Evolutionary conservation across 2,113 vertebrate genomes (phyloP), one percentile per base, ranked within the genome.

Genomic region (Archocentrus centrarchus): DNA sequence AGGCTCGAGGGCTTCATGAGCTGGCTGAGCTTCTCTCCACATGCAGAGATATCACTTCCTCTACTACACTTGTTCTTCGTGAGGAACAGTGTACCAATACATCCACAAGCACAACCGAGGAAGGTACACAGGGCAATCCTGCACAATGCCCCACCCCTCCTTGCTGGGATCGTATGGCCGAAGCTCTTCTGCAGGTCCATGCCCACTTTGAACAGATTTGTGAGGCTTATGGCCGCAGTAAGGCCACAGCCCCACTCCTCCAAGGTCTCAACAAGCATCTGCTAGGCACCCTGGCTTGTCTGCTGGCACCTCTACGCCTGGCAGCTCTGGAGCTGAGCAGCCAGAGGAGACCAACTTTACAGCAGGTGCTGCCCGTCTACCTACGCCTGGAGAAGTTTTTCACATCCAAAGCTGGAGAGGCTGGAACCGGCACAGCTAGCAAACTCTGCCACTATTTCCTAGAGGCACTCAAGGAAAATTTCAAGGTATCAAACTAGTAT

Each of bases 391-490:
- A 99, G 96, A 99, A 99, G 94, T 98, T 99, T n/a, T 99, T 99
- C 94, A 99, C 98, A 13, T 96, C 98, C 91, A 99, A 99, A 96
- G 98, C 98, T 35, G 97, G 98, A 0, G 98, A 99, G 2, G 97
- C 97, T 0, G 98, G 98, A 2, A 95, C 97, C 0, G 97, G 98
- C 91, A 94, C 97, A 0, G 97, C 98, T 84, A 99, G 98, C 95
- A 99, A 99, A 89, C 97, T 99, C 73, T 99, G 98, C 95, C 98
- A 99, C 94, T 98, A 98, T 94, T 99, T 99, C 89, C 94, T 99
- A 50, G 98, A 99, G 91, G 98, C 98, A 0, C 95, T 99, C 70
- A 99, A 99, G 91, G 98, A 99, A 95, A 98, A 99, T 94, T 99
- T 99, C 93, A 99, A 99, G 91, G 94, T 94, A 75, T 68, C 18